A percentile compares a stretch with the other conserved stretches of the same genome.
Evolutionary conservation across 2,888 invertebrate species (phyloP).

Genomic region (Chromoteleia sp.): DNA sequence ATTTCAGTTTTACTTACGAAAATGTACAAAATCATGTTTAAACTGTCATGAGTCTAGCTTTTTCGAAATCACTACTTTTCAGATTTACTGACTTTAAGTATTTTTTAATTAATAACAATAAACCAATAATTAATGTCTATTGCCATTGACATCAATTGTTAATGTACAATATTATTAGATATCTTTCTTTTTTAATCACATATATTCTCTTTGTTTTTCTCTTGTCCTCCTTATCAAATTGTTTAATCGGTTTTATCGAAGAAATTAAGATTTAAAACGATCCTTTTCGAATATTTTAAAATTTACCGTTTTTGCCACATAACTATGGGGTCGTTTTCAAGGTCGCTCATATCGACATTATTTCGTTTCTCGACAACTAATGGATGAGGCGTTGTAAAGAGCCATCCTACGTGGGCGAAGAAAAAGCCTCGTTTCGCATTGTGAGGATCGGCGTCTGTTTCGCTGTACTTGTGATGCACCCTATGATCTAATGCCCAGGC

Average conservation of each 20-base stretch:
- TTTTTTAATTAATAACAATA: background rate
- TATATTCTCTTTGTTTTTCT: too few relatives aligned
- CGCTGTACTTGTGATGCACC: slow-evolving; percentile 95
- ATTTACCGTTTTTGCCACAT: slow-evolving; percentile 90
- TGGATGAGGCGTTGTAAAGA: slow-evolving; percentile 93
- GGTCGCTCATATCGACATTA: slow-evolving; percentile 89
- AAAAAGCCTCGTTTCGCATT: slow-evolving; percentile 94
- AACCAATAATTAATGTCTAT: background rate
- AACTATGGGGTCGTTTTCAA: slow-evolving; percentile 90
- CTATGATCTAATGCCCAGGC: slow-evolving; percentile 95
- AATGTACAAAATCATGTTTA: slow-evolving; percentile 4
- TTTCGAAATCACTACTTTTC: slow-evolving; percentile 1
- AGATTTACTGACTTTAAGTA: background rate
- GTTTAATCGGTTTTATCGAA: too few relatives aligned
- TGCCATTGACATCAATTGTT: too few relatives aligned
- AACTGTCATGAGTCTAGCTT: background rate
- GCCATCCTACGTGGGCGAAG: slow-evolving; percentile 97
- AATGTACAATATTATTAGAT: too few relatives aligned
- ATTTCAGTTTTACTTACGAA: too few relatives aligned
- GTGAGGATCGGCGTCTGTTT: slow-evolving; percentile 94
- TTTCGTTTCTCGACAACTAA: slow-evolving; percentile 89
- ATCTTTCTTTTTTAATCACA: too few relatives aligned
- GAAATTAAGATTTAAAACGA: too few relatives aligned
- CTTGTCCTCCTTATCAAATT: too few relatives aligned
- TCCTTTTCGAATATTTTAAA: too few relatives aligned